These are phyloP conservation scores for Daboia siamensis DNA, from an alignment of 2,113 vertebrate genomes.

Conservation along the genomic window DNA sequence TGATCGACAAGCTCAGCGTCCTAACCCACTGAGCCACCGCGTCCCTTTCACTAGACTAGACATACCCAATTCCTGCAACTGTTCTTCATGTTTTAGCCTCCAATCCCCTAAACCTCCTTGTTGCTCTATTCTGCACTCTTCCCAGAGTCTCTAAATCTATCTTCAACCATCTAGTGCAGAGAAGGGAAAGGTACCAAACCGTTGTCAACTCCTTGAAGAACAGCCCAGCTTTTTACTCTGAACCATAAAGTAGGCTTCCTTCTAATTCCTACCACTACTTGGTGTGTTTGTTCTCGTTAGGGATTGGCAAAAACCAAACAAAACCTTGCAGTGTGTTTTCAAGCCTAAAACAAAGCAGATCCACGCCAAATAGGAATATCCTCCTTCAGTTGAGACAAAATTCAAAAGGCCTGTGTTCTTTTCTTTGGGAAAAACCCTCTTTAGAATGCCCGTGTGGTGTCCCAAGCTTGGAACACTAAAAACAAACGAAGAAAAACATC, in stretches of 20 bases:
- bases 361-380: neutral
- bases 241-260: neutral
- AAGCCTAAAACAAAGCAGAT: neutral
- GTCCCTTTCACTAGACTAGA: too few species aligned
- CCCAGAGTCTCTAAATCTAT: neutral
- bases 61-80: too few species aligned
- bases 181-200: neutral
- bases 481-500: neutral
- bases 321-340: neutral
- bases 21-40: too few species aligned
- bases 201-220: neutral
- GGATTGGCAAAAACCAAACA: neutral
- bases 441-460: neutral
- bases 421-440: neutral
- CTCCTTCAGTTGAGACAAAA: neutral
- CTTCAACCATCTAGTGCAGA: too few species aligned
- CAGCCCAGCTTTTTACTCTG: too few species aligned
- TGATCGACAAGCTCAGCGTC: too few species aligned
- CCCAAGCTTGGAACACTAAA: neutral
- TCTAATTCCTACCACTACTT: neutral
- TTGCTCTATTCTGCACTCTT: neutral
- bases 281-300: neutral
- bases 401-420: neutral
- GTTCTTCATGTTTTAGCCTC: too few species aligned
- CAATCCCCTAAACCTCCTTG: neutral